Base-by-base conservation (phyloP, 2,888 invertebrate species). In the Meiosimyza platycephala region DNA sequence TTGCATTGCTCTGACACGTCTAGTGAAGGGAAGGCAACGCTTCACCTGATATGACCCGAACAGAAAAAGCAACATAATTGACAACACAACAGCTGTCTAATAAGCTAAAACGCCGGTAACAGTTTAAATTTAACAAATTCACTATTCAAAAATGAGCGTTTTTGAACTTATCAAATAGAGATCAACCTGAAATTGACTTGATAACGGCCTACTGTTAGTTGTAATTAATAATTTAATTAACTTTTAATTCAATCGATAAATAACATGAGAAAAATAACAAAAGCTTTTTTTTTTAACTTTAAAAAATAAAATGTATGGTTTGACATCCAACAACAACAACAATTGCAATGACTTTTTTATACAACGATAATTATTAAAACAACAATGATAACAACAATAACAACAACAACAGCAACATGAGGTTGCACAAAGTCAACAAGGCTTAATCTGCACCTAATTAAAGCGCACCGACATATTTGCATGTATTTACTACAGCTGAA, bases 401-500 rank as follows among this genome's bases (percentile, higher is more conserved):
- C 40, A 55, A 55, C 6, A 54, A 13, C 54, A 54, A 54, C 54
- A 16, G 15, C 54, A 54, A 54, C 54, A 54, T 7, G 47, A 63
- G 48, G 15, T 18, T n/a, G 33, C n/a, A 40, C 22, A 64, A 50
- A 64, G 64, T 64, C 64, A 64, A 64, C 64, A 64, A 51, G 64
- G 51, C 51, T 64, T 64, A 64, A 64, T 64, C 64, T n/a, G 64
- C 64, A 64, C 64, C 64, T 64, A 64, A 64, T 64, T 64, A 64
- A 64, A 64, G 50, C 28, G 22, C 22, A 64, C 64, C 40, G 16
- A 63, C 16, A 40, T 0, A 63, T 18, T 7, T 40, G 16, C 63
- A 48, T 40, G 40, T 40, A 40, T 40, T 9, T 2, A 33, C 28
- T 33, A 28, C 18, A 50, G 18, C 64, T 12, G 13, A 18, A 22